phyloP scores from a whole-genome alignment of 1,140 invertebrate genomes.

The Drosophila melanogaster region Release_6_plus_ISO1_MT NC_004354.4:4332501-4333000 shows the following conservation, averaged over 20 bases:
- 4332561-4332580: slow-evolving; percentile 12
- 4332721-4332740: neutral
- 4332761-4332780: neutral
- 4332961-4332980: neutral
- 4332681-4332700: slow-evolving; percentile 28
- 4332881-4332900: no score
- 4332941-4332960: neutral
- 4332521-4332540: slow-evolving; percentile 48
- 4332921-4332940: no score
- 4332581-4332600: neutral
- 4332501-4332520: neutral
- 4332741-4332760: slow-evolving; percentile 2
- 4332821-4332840: neutral
- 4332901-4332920: no score
- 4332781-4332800: slow-evolving; percentile 8
- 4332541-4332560: slow-evolving; percentile 51
- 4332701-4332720: slow-evolving; percentile 7
- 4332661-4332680: slow-evolving; percentile 65
- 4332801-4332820: neutral
- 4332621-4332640: slow-evolving; percentile 11
- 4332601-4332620: slow-evolving; percentile 4
- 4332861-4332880: no score
- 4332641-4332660: slow-evolving; percentile 1
- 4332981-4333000: slow-evolving; percentile 8
- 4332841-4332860: slow-evolving; percentile 10